phyloP scores from a whole-genome alignment of 2,888 invertebrate genomes.

The Leistus spinibarbis region DNA sequence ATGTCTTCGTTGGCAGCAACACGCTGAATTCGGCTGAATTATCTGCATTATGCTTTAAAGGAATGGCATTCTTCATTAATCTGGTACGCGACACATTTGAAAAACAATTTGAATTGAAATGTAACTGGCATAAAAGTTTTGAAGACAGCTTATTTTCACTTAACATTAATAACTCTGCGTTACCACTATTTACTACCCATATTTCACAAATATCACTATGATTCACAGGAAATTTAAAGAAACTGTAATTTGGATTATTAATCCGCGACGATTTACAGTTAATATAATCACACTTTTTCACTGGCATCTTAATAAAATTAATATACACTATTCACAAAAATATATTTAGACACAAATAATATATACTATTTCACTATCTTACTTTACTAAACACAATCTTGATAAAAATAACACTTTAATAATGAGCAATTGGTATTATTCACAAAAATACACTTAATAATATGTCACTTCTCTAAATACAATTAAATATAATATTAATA shows the following conservation, averaged over 20 bases:
- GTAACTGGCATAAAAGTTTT: neutral
- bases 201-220: neutral
- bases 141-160: neutral
- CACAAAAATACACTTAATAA: too few species aligned
- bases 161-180: neutral
- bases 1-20: neutral
- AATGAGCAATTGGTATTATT: too few species aligned
- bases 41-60: neutral
- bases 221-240: constrained; percentile 9
- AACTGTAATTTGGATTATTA: neutral
- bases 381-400: too few species aligned
- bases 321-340: too few species aligned
- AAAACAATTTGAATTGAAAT: neutral
- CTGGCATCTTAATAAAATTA: neutral
- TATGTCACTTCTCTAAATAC: too few species aligned
- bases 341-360: too few species aligned
- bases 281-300: neutral
- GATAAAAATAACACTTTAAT: too few species aligned
- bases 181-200: constrained; percentile 6
- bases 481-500: too few species aligned
- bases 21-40: neutral
- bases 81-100: neutral
- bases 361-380: too few species aligned
- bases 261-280: neutral
- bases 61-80: neutral